Evolutionary conservation across 2,113 vertebrate genomes (phyloP).

Genomic region (Cygnus atratus): DNA sequence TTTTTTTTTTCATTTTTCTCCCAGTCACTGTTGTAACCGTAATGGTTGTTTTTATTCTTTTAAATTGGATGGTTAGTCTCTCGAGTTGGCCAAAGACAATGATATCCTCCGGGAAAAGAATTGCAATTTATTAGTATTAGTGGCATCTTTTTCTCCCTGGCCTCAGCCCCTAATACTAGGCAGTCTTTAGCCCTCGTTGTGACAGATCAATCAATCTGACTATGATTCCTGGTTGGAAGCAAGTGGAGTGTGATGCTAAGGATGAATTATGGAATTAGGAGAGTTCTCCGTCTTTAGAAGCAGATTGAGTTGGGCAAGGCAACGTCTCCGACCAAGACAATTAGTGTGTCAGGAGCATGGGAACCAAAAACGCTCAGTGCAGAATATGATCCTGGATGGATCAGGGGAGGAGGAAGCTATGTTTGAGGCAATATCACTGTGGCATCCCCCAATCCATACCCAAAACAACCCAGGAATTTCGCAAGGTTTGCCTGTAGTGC

Average conservation of each 20-base stretch:
- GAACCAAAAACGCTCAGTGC: neutral
- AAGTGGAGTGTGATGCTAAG: slow-evolving; percentile 30
- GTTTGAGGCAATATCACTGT: neutral
- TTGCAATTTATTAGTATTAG: neutral
- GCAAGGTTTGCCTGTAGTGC: neutral
- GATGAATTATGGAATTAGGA: slow-evolving; percentile 35
- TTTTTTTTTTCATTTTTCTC: neutral
- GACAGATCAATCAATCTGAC: slow-evolving; percentile 38
- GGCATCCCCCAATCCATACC: neutral
- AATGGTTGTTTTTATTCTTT: slow-evolving; percentile 52
- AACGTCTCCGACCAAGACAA: neutral
- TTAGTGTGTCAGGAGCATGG: neutral
- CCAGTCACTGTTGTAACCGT: neutral
- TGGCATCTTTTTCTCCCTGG: neutral
- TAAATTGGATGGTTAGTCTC: slow-evolving; percentile 36
- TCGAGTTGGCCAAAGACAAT: slow-evolving; percentile 30
- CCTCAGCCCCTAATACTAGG: neutral
- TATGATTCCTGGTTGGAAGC: slow-evolving; percentile 18
- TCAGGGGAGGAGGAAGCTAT: neutral
- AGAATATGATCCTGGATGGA: neutral
- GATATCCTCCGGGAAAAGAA: slow-evolving; percentile 12
- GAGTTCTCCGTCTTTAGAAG: neutral
- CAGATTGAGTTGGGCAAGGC: neutral
- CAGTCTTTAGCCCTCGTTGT: slow-evolving; percentile 10
- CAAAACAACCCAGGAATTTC: neutral